Conservation (phyloP, 2,797 vertebrate genomes). For the Neopelma chrysocephalum region DNA sequence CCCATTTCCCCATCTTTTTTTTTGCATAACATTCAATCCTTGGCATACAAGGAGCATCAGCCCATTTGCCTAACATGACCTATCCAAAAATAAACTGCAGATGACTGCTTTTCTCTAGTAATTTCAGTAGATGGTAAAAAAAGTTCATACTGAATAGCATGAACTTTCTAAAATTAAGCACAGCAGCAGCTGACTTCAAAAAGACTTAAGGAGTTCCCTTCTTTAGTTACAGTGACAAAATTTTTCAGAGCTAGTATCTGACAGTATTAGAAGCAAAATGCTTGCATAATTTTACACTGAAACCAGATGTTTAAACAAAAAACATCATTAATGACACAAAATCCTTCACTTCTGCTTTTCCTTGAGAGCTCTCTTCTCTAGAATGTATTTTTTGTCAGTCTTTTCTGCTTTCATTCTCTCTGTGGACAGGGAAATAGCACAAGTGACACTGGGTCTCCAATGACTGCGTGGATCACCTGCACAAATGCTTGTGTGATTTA, state of each 20-base stretch:
- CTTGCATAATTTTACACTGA: not conserved
- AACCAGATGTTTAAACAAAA: not conserved
- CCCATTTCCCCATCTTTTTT: not conserved
- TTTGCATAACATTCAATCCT: not conserved
- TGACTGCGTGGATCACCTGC: not conserved
- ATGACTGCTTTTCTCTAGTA: not conserved
- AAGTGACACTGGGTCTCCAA: not conserved
- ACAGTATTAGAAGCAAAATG: not conserved
- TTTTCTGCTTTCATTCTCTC: not conserved
- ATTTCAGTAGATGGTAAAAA: conserved; percentile 44
- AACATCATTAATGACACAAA: accelerated
- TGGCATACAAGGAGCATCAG: not conserved
- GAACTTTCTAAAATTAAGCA: not conserved
- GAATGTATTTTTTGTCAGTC: accelerated
- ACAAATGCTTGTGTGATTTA: not conserved
- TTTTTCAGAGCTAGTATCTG: not conserved
- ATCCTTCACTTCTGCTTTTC: not conserved
- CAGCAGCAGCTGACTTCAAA: not conserved
- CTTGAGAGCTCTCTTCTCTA: not conserved
- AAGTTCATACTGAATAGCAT: not conserved
- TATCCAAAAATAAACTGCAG: not conserved
- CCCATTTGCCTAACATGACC: not conserved
- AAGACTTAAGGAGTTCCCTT: not conserved
- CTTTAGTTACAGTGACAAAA: not conserved
- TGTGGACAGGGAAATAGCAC: not conserved